Base-by-base conservation (phyloP, 23 tunicate genomes). In the Trididemnum nubilum region DNA sequence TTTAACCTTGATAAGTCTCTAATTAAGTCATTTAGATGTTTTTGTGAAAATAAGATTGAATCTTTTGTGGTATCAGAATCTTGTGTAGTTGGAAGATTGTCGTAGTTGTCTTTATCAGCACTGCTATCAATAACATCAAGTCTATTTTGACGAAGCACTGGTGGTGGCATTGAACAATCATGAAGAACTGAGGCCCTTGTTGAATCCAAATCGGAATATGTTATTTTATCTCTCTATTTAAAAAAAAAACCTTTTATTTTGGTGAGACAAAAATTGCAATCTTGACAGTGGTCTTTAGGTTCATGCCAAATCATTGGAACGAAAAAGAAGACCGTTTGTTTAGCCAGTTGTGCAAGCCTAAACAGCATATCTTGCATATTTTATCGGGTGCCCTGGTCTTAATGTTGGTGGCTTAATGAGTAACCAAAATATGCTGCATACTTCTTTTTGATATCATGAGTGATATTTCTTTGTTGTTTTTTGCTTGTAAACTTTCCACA, bases 291-390 rank as follows among this genome's bases (percentile, higher is more conserved):
- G 29, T 80, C 51, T 63, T 64, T 63, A 15, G 58, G 73, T 65
- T 80, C 84, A 39, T 75, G 84, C 75, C 84, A 80, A 49, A 80
- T 80, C 76, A 80, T 65, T 40, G 84, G 29, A 29, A 80, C 59
- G 23, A 59, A 37, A 21, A 64, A 31, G 34, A 24, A 32, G 59
- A 49, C 34, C 74, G 57, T 80, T 65, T 36, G 34, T 80, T 40
- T 26, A 80, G 75, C 84, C 84, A 80, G 64, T 80, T 64, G 67
- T 52, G 81, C 67, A 77, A 65, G 36, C 75, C 84, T 35, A 21
- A 31, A 31, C 34, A 22, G 59, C 84, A 64, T 39, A 7, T 40
- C 15, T 35, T 65, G 74, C 84, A 65, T 64, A 37, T 35, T 64
- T 64, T 36, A 65, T 80, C 58, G 9, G 84, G 76, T 36, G 84